Conservation (phyloP, 1,140 invertebrate species). For the Copidosoma floridanum region DNA sequence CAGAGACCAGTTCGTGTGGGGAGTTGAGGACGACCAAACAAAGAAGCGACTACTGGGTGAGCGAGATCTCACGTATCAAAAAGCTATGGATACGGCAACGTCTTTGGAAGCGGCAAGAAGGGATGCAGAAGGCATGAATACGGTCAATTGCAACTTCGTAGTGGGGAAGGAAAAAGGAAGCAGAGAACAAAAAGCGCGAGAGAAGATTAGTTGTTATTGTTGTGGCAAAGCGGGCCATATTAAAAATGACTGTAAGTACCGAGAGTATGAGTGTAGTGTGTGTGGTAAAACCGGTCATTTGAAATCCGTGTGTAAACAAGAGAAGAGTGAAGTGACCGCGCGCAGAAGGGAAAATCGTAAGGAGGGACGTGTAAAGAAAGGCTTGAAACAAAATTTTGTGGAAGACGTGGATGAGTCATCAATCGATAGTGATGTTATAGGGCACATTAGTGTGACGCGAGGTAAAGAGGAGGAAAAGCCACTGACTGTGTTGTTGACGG, state of each 20-base stretch:
- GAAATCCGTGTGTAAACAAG: no score
- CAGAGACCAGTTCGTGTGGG: slow-evolving; percentile 18
- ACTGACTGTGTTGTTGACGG: no score
- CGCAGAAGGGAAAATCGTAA: no score
- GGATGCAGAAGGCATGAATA: background rate
- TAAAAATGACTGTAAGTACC: background rate
- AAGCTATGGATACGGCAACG: background rate
- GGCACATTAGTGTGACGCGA: no score
- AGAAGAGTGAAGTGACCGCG: no score
- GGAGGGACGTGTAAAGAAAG: no score
- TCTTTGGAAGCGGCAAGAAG: background rate
- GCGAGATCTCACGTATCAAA: slow-evolving; percentile 1
- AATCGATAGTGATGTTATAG: no score
- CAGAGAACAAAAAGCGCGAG: background rate
- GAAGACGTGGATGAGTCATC: no score
- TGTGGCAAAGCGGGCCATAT: background rate
- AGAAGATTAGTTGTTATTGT: background rate
- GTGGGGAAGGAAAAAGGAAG: background rate
- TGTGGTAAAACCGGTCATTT: no score
- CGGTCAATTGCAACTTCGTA: background rate
- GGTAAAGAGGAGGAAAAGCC: no score
- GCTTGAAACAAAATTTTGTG: no score
- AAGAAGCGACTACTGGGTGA: background rate
- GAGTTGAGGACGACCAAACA: background rate
- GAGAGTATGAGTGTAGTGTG: background rate